These are phyloP conservation scores for Cerceris rybyensis DNA, from an alignment of 2,888 invertebrate species.

Conservation along the genomic window DNA sequence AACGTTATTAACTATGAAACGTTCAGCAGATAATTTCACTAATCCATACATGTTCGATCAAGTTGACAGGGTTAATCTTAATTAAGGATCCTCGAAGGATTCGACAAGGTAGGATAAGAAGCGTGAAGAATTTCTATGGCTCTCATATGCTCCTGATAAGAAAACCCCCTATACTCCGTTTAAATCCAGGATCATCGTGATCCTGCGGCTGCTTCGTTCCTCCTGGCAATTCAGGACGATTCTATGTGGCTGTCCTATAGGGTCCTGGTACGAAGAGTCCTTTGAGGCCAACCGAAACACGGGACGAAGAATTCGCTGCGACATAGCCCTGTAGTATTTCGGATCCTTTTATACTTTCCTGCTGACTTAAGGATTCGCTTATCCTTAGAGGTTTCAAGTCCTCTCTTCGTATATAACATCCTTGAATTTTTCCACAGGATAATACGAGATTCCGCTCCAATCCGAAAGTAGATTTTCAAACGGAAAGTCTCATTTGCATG, in stretches of 20 bases:
- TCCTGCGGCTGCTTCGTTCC: conserved; percentile 43
- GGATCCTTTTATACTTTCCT: conserved; percentile 75
- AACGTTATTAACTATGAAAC: background rate
- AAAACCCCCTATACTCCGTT: conserved; percentile 75
- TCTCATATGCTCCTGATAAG: conserved; percentile 70
- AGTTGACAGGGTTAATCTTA: background rate
- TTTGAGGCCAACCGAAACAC: conserved; percentile 71
- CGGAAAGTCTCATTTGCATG: background rate
- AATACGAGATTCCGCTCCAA: background rate
- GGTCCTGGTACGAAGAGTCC: conserved; percentile 73
- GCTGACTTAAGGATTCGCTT: conserved; percentile 79
- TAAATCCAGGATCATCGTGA: conserved; percentile 70
- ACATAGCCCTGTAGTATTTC: conserved; percentile 43
- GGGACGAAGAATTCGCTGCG: conserved; percentile 53
- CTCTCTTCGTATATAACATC: background rate
- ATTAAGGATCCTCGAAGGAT: conserved; percentile 21
- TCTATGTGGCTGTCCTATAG: conserved; percentile 48
- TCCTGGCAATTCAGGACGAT: conserved; percentile 25
- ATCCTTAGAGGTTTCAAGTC: conserved; percentile 74
- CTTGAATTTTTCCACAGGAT: background rate
- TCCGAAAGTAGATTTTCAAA: background rate
- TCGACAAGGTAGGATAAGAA: conserved; percentile 19
- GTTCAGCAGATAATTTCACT: conserved; percentile 1
- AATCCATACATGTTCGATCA: background rate
- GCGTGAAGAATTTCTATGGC: conserved; percentile 18